phyloP scores from a whole-genome alignment of 2,113 vertebrate genomes.

The Ursus arctos region DNA sequence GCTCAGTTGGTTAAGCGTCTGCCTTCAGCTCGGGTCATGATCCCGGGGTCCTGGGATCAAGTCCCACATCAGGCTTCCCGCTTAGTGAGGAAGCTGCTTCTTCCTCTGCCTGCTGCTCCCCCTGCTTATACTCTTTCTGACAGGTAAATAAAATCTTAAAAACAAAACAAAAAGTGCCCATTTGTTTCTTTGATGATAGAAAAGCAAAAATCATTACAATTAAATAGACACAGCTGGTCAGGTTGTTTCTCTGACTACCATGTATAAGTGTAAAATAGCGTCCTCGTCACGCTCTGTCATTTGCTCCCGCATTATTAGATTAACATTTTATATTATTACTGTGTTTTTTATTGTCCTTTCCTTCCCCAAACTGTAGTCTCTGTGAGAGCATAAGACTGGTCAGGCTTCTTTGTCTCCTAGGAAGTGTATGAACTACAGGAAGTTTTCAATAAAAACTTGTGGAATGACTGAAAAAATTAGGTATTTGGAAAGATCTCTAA shows the following conservation, averaged over 20 bases:
- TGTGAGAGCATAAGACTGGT: background rate
- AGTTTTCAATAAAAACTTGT: background rate
- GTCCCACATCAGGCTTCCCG: background rate
- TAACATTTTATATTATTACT: background rate
- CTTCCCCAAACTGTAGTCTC: background rate
- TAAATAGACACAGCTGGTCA: background rate
- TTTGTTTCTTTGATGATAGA: slow-evolving; percentile 20
- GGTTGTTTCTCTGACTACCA: background rate
- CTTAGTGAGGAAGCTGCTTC: background rate
- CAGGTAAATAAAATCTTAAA: background rate
- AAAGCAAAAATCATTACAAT: background rate
- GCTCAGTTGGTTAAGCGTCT: background rate
- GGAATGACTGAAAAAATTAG: background rate
- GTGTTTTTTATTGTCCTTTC: background rate
- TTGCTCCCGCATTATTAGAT: background rate
- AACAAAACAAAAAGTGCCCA: background rate
- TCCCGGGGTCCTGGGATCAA: background rate
- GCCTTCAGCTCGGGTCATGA: background rate
- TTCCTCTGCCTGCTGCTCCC: background rate
- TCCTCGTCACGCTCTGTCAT: background rate
- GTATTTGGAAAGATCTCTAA: background rate
- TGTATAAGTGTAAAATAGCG: background rate
- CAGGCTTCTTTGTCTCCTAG: background rate
- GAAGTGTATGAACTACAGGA: background rate
- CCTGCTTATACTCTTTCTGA: background rate